A percentile compares a stretch with the other conserved stretches of the same genome.
These are phyloP conservation scores for Allolobophora icterica DNA, from an alignment of 2,888 invertebrate species.

Conservation along the genomic window DNA sequence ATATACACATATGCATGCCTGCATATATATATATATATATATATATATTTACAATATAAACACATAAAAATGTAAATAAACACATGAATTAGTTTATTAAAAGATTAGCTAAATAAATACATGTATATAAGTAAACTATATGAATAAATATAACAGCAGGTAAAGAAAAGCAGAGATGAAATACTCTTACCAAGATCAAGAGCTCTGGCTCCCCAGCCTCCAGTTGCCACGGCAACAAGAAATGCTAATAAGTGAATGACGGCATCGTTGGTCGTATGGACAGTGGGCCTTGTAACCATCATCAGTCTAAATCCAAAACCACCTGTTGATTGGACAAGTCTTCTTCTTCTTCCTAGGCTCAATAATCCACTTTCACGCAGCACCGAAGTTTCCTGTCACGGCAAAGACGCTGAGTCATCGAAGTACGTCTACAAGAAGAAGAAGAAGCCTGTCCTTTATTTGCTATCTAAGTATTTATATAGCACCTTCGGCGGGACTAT, in stretches of 20 bases:
- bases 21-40: too few relatives aligned
- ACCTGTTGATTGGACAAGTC: not conserved
- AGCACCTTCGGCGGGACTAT: not conserved
- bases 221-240: not conserved
- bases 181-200: not conserved
- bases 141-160: not conserved
- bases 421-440: not conserved
- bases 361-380: not conserved
- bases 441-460: not conserved
- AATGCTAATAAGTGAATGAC: conserved; percentile 11
- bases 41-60: too few relatives aligned
- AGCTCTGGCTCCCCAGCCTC: conserved; percentile 10
- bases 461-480: not conserved
- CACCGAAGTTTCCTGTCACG: not conserved
- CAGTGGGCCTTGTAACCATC: not conserved
- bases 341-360: not conserved
- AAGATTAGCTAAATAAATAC: too few relatives aligned
- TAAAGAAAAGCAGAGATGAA: not conserved
- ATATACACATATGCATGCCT: too few relatives aligned
- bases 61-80: too few relatives aligned
- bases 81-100: too few relatives aligned
- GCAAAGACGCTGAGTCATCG: not conserved
- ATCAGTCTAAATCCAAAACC: not conserved
- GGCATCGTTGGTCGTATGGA: not conserved
- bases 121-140: not conserved